Percentiles rank a stretch among this genome's conserved stretches.
phyloP scores from a whole-genome alignment of 2,797 vertebrate genomes.

The Oreonectes daqikongensis region DNA sequence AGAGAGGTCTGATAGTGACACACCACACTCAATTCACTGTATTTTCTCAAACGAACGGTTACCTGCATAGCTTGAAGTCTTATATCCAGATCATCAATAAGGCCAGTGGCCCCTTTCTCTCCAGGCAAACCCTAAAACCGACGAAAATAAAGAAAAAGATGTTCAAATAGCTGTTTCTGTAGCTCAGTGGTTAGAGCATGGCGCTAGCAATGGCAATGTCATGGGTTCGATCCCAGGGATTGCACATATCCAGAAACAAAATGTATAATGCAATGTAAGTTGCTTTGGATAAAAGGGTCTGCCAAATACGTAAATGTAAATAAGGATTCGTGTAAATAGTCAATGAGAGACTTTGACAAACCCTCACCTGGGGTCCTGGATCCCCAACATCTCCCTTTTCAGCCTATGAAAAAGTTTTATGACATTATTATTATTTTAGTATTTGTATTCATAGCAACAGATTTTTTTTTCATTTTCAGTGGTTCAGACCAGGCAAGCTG shows the following conservation, averaged over 20 bases:
- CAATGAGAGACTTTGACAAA: neutral
- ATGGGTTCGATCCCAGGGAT: too few relatives aligned
- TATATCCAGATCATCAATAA: constrained; percentile 88
- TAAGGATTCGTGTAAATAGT: neutral
- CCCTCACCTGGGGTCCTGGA: constrained; percentile 66
- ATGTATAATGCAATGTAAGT: too few relatives aligned
- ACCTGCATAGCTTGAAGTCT: constrained; percentile 90
- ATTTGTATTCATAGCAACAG: neutral
- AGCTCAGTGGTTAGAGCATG: too few relatives aligned
- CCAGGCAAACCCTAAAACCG: constrained; percentile 81
- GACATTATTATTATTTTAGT: neutral
- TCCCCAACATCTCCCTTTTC: constrained; percentile 77
- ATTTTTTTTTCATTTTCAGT: too few relatives aligned
- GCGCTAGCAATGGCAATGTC: too few relatives aligned
- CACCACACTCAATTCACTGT: too few relatives aligned
- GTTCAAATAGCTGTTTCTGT: neutral
- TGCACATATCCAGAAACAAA: too few relatives aligned
- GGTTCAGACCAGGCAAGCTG: too few relatives aligned
- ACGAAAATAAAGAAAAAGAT: neutral
- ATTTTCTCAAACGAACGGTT: constrained; percentile 39
- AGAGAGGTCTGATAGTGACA: neutral
- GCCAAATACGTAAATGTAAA: too few relatives aligned
- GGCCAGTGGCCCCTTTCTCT: constrained; percentile 82
- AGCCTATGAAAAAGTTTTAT: constrained; percentile 64
- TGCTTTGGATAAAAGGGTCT: too few relatives aligned